Evolutionary conservation across 2,888 invertebrate species (phyloP).

Genomic region (Melanostoma mellinum): DNA sequence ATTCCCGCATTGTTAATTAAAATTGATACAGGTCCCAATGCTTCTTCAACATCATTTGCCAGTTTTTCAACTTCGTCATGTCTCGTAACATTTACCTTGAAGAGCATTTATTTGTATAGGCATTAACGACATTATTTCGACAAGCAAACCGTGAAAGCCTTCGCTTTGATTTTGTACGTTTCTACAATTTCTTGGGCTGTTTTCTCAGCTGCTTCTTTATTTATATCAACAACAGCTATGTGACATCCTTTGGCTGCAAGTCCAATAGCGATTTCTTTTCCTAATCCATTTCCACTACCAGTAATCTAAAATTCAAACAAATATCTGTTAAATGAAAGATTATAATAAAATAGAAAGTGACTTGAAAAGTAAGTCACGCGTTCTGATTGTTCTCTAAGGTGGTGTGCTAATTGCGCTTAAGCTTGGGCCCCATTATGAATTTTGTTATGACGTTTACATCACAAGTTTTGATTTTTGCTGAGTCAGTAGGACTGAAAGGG

Average conservation of each 20-base stretch:
- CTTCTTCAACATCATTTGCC: constrained; percentile 74
- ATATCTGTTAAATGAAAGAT: not conserved
- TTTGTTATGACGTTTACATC: too few species aligned
- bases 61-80: constrained; percentile 75
- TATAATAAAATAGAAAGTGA: not conserved
- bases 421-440: too few species aligned
- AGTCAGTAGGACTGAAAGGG: too few species aligned
- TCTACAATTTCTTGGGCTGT: constrained; percentile 75
- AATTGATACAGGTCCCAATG: constrained; percentile 80
- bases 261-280: constrained; percentile 78
- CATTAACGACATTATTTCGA: not conserved
- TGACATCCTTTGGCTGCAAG: constrained; percentile 79
- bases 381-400: too few species aligned
- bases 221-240: constrained; percentile 78
- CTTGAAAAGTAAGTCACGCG: too few species aligned
- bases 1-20: constrained; percentile 82
- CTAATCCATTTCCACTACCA: constrained; percentile 81
- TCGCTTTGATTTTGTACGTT: constrained; percentile 74
- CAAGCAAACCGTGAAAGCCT: constrained; percentile 76
- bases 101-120: not conserved
- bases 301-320: constrained; percentile 77
- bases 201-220: constrained; percentile 75
- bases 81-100: constrained; percentile 77
- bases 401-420: too few species aligned
- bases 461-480: too few species aligned